These are phyloP conservation scores for Druon quercuslanigerum DNA, from an alignment of 1,140 invertebrate species.

Conservation along the genomic window DNA sequence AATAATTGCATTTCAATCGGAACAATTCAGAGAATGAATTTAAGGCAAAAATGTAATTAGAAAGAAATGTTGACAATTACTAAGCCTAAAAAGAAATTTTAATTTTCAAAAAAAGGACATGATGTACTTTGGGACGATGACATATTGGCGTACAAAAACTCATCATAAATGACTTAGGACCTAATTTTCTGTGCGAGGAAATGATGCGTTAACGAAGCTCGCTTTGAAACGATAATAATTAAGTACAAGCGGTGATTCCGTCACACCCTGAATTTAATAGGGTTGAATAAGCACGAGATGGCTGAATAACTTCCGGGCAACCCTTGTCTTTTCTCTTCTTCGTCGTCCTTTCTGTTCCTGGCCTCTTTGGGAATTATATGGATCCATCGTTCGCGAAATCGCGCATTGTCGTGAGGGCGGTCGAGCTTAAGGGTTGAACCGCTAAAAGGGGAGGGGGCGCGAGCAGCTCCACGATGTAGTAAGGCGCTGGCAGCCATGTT, in stretches of 20 bases:
- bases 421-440: slow-evolving; percentile 53
- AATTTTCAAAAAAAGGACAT: no score
- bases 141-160: not conserved
- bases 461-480: slow-evolving; percentile 40
- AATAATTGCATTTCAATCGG: no score
- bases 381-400: slow-evolving; percentile 59
- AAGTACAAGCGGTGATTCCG: slow-evolving; percentile 27
- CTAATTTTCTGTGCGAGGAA: not conserved
- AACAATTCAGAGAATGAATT: no score
- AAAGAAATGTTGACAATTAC: no score
- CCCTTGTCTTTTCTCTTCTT: slow-evolving; percentile 40
- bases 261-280: slow-evolving; percentile 31
- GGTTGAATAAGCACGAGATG: slow-evolving; percentile 30
- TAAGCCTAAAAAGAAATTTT: no score
- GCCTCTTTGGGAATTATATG: slow-evolving; percentile 46
- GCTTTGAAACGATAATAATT: slow-evolving; percentile 31
- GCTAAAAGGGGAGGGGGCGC: slow-evolving; percentile 48
- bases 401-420: slow-evolving; percentile 50
- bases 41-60: no score
- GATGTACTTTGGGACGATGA: no score
- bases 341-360: slow-evolving; percentile 43
- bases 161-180: not conserved
- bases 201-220: slow-evolving; percentile 20
- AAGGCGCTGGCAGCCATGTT: slow-evolving; percentile 60
- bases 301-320: slow-evolving; percentile 30